Evolutionary conservation across 2,888 invertebrate species (phyloP).

Genomic region (Drosophila putrida): DNA sequence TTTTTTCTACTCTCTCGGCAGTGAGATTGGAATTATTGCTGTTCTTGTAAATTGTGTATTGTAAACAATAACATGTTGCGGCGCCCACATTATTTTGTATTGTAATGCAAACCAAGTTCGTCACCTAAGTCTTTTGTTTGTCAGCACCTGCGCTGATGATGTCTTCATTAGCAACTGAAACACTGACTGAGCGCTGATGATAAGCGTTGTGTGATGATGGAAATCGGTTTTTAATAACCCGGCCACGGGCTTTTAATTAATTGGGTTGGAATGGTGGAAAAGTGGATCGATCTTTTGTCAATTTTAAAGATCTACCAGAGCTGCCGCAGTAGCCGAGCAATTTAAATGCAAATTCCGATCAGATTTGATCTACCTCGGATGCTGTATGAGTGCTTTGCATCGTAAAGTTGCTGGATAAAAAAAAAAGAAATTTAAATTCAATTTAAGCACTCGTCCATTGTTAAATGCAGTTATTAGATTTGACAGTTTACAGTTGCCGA

Average conservation of each 20-base stretch:
- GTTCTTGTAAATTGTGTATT: slow-evolving; percentile 17
- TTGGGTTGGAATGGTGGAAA: slow-evolving; percentile 52
- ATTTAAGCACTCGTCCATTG: slow-evolving; percentile 69
- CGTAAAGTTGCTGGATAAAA: slow-evolving; percentile 55
- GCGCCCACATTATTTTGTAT: slow-evolving; percentile 41
- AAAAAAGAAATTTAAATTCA: slow-evolving; percentile 54
- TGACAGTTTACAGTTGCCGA: slow-evolving; percentile 74
- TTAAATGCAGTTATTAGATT: slow-evolving; percentile 81
- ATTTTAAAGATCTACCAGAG: slow-evolving; percentile 36
- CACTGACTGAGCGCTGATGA: slow-evolving; percentile 23
- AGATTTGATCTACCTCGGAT: slow-evolving; percentile 37
- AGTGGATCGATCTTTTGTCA: slow-evolving; percentile 59
- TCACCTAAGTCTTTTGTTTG: slow-evolving; percentile 77
- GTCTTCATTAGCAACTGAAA: slow-evolving; percentile 57
- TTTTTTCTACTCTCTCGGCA: neutral
- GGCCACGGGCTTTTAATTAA: slow-evolving; percentile 66
- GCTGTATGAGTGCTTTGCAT: slow-evolving; percentile 73
- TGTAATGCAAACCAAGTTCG: slow-evolving; percentile 62
- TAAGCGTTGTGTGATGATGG: slow-evolving; percentile 60
- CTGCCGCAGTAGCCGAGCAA: slow-evolving; percentile 62
- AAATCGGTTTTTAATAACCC: slow-evolving; percentile 77
- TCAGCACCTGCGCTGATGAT: slow-evolving; percentile 60
- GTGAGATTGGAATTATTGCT: slow-evolving; percentile 3
- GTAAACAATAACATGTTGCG: slow-evolving; percentile 6
- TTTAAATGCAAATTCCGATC: slow-evolving; percentile 71